Base-by-base conservation (phyloP, 2,888 invertebrate species). In the Aphelenchoides bicaudatus region DNA sequence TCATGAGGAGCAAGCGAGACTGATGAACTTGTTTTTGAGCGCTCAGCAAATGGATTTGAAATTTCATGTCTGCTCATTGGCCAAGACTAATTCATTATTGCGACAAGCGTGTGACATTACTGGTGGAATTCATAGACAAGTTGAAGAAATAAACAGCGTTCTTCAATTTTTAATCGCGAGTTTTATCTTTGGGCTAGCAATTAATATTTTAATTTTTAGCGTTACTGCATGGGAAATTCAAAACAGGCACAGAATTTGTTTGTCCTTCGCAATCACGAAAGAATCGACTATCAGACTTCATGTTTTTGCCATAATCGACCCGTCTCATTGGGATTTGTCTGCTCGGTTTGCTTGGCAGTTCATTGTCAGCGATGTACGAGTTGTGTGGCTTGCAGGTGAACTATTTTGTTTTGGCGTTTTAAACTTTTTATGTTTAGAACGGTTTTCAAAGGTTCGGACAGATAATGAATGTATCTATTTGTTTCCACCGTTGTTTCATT, bases 1-100 rank as follows among this genome's bases (percentile, higher is more conserved):
- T 3, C 89, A 90, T 0, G 88, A 89, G 0, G 94, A 96, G 79
- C 96, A 98, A 76, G 92, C 96, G 87, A 91, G 91, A 78, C 91
- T 93, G 74, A 96, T 96, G 93, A 96, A 96, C 80, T 89, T 90
- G 1, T 93, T 96, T 80, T 94, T 96, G 77, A 91, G 94, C 2
- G 91, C 94, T 1, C 91, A 89, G 81, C 89, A 88, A 82, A 82
- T 83, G 80, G 84, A 84, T 77, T 72, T 80, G 79, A 61, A 51
- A 16, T 51, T 56, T 19, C 28, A 71, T 31, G 58, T 62, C 8
- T 57, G 53, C 3, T 67, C 61, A 10, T 51, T 63, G 39, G 29
- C 37, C 46, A 28, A 38, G 13, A 34, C 59, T 13, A 66, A 61
- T 34, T 65, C 63, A n/a, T 58, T 63, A 13, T 30, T 63, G 16